phyloP scores from a whole-genome alignment of 2,113 vertebrate species.

The Tachysurus vachellii region DNA sequence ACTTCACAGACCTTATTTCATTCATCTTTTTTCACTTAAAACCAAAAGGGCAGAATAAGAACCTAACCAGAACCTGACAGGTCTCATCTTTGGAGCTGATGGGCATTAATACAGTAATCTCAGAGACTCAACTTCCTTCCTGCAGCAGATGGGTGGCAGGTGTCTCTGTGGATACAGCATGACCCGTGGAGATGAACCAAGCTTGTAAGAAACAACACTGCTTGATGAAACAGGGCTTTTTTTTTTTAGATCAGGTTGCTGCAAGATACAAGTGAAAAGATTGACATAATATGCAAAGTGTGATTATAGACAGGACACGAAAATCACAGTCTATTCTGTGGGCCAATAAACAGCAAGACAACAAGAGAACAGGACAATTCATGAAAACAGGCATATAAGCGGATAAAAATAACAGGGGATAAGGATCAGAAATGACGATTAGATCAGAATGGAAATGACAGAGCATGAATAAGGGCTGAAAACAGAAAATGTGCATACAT shows the following conservation, averaged over 20 bases:
- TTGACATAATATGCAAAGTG: neutral
- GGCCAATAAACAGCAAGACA: neutral
- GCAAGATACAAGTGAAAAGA: neutral
- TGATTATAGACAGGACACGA: neutral
- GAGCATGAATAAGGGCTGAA: neutral
- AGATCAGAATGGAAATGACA: neutral
- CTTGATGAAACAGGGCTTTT: no score
- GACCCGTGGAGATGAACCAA: constrained; percentile 68
- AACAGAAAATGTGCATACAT: neutral
- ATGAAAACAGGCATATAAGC: neutral
- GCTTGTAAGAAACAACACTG: neutral
- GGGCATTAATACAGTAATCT: constrained; percentile 63
- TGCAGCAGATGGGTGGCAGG: constrained; percentile 59
- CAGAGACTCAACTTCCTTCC: constrained; percentile 44
- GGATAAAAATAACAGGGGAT: neutral
- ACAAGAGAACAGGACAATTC: neutral
- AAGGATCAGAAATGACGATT: neutral
- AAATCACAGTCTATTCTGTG: neutral
- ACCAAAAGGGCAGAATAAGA: neutral
- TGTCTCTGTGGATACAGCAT: constrained; percentile 61
- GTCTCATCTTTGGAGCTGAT: constrained; percentile 58
- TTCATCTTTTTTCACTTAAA: neutral
- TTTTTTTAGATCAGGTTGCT: neutral
- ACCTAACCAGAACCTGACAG: constrained; percentile 58
- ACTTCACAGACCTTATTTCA: neutral